Evolutionary conservation across 2,797 vertebrate genomes (phyloP), one percentile per base, ranked within the genome.

Genomic region (Galagoides demidoff): DNA sequence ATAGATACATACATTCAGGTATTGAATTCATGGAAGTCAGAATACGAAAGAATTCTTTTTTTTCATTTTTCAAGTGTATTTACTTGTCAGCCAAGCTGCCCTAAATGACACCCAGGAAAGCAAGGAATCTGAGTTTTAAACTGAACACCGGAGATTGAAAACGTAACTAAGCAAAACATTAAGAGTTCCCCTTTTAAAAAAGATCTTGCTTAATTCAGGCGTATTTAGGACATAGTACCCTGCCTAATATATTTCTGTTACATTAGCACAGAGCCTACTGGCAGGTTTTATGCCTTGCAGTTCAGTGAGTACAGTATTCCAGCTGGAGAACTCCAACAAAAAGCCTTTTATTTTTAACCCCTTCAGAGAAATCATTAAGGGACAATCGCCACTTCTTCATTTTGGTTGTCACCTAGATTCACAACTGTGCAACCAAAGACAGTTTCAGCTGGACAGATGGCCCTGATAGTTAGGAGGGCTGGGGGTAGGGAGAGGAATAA

Each of bases 371-470:
- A 93, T 81, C 57, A 83, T 29, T 31, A 55, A n/a, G 34, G 84
- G 52, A 78, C 37, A 82, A 34, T 78, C n/a, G 63, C 79, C 34
- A 68, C 77, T 92, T 85, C 85, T 94, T 94, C 76, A 68, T 97
- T 92, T 94, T 92, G 61, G 82, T 92, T 91, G 87, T 95, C 89
- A 94, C 92, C 94, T 95, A 92, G 77, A 82, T 85, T 95, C 71
- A 89, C 45, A 89, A 94, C 57, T 43, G n/a, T 68, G 63, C 84
- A 83, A 76, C 76, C 84, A 79, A 63, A 95, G 89, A 93, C 0
- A 1, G 63, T 92, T 95, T 85, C 68, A 85, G 29, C 49, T 23
- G 39, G 85, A 89, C 90, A 97, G 90, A 92, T 97, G 91, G 83
- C 78, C 39, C 78, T 57, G 85, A 59, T 19, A 20, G 57, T 89